Percentiles rank a stretch among this genome's conserved stretches.
These are phyloP conservation scores for Limonius californicus DNA, from an alignment of 1,140 invertebrate genomes.

Conservation along the genomic window DNA sequence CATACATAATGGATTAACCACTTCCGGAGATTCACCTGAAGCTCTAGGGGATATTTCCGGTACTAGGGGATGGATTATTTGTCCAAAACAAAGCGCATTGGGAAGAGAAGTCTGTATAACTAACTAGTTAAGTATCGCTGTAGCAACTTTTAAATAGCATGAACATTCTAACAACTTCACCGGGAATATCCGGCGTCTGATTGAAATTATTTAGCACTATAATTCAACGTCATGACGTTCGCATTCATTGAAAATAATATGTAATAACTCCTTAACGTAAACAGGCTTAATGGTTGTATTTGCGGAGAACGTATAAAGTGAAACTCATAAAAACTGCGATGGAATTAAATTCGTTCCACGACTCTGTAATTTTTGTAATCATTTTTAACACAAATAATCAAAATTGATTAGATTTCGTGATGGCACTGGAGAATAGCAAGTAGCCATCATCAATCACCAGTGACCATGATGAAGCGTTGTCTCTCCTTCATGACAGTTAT, in stretches of 20 bases:
- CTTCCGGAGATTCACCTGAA: conserved; percentile 34
- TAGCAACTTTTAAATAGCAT: background rate
- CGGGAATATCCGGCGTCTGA: too few relatives aligned
- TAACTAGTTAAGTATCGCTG: background rate
- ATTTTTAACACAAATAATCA: too few relatives aligned
- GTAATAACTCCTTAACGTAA: too few relatives aligned
- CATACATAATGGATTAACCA: conserved; percentile 36
- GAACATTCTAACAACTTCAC: too few relatives aligned
- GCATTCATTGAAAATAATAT: too few relatives aligned
- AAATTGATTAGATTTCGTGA: background rate
- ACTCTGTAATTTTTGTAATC: too few relatives aligned
- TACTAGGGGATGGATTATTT: background rate
- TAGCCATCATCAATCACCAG: background rate
- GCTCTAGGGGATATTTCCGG: background rate
- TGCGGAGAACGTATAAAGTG: too few relatives aligned
- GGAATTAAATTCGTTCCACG: too few relatives aligned
- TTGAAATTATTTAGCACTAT: too few relatives aligned
- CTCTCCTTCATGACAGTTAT: background rate
- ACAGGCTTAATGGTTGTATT: too few relatives aligned
- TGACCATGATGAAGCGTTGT: background rate
- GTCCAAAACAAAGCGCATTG: background rate
- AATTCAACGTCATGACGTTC: too few relatives aligned
- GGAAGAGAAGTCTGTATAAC: background rate
- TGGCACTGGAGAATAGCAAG: background rate
- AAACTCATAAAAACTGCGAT: too few relatives aligned